Evolutionary conservation across 2,888 invertebrate species (phyloP).

Genomic region (Zaprionus bogoriensis): DNA sequence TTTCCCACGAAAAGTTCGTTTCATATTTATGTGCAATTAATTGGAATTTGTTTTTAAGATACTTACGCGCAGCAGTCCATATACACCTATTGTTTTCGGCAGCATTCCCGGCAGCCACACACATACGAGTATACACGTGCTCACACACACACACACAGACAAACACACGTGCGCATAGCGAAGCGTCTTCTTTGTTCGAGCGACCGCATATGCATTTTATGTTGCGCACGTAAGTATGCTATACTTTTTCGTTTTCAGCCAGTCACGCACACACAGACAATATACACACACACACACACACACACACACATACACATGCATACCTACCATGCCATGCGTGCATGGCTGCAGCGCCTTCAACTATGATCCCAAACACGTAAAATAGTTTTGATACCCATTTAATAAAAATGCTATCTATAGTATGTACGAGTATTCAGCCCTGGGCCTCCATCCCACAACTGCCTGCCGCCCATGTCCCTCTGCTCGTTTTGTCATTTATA

Average conservation of each 20-base stretch:
- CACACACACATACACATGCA: not conserved
- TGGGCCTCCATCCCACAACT: conserved; percentile 9
- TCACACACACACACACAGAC: not conserved
- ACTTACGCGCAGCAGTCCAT: conserved; percentile 2
- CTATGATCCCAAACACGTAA: conserved; percentile 61
- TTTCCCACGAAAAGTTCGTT: too few relatives aligned
- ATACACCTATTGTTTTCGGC: conserved; percentile 13
- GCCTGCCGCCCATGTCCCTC: not conserved
- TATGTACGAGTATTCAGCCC: conserved; percentile 62
- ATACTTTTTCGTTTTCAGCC: conserved; percentile 39
- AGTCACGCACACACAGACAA: conserved; percentile 41
- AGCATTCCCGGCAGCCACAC: not conserved
- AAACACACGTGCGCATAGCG: not conserved
- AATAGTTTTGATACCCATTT: conserved; percentile 75
- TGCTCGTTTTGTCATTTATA: conserved; percentile 73
- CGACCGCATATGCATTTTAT: conserved; percentile 63
- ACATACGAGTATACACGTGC: conserved; percentile 22
- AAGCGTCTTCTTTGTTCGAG: conserved; percentile 10
- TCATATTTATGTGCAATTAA: conserved; percentile 10
- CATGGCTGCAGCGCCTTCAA: conserved; percentile 27
- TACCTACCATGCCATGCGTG: too few relatives aligned
- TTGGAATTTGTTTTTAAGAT: not conserved
- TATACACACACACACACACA: not conserved
- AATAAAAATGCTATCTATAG: conserved; percentile 73
- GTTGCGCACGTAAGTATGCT: conserved; percentile 67